phyloP scores from a whole-genome alignment of 35 echinoderm and acorn worm genomes.

The Apostichopus japonicus region DNA sequence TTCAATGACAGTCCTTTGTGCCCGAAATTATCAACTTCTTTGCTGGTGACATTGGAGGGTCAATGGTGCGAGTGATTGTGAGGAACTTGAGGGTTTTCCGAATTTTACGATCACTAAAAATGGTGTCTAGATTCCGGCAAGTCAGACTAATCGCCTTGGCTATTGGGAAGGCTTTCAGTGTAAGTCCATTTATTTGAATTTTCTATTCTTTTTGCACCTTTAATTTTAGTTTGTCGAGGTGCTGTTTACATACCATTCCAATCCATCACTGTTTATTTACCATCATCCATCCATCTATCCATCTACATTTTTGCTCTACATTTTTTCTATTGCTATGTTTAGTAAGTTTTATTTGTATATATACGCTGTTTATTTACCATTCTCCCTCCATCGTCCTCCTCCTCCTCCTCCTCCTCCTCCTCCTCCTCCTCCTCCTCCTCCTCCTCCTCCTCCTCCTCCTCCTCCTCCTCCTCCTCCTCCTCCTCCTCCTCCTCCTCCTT shows the following conservation, averaged over 20 bases:
- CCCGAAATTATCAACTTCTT: slow-evolving; percentile 88
- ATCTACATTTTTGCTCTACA: too few species aligned
- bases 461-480: background rate
- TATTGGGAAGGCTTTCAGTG: slow-evolving; percentile 93
- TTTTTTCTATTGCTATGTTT: too few species aligned
- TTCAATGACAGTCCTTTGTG: slow-evolving; percentile 77
- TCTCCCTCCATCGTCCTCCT: background rate
- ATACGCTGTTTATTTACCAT: background rate
- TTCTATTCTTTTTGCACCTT: background rate
- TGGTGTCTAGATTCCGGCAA: slow-evolving; percentile 94
- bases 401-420: background rate
- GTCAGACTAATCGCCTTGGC: slow-evolving; percentile 87
- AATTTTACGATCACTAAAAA: slow-evolving; percentile 92
- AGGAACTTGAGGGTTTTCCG: slow-evolving; percentile 92
- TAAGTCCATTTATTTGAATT: slow-evolving; percentile 36
- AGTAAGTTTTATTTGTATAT: background rate
- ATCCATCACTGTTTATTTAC: background rate
- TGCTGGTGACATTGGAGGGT: slow-evolving; percentile 74
- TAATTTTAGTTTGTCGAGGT: background rate
- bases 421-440: background rate
- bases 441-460: background rate
- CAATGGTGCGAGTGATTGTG: slow-evolving; percentile 73
- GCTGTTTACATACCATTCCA: background rate
- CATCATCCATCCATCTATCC: background rate
- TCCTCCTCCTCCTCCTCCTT: background rate